Percentiles rank a stretch among this genome's conserved stretches.
These are phyloP conservation scores for Benitochromis conjunctus DNA, from an alignment of 2,113 vertebrate genomes.

Conservation along the genomic window DNA sequence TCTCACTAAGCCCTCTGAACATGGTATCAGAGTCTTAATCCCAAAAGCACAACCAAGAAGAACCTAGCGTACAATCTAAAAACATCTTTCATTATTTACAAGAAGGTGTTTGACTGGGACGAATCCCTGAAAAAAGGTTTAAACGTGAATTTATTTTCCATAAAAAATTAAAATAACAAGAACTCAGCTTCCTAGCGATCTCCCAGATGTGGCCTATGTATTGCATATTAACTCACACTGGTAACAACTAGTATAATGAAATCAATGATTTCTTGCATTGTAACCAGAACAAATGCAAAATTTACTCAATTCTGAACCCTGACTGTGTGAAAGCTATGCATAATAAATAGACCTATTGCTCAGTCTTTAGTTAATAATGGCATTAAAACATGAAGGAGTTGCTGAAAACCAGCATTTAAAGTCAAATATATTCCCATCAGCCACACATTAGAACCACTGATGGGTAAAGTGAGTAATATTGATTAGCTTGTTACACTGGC, in stretches of 20 bases:
- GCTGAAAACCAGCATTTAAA: not conserved
- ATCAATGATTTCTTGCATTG: not conserved
- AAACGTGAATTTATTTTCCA: not conserved
- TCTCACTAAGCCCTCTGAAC: not conserved
- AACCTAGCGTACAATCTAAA: not conserved
- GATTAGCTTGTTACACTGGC: not conserved
- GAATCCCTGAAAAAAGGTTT: fast-evolving
- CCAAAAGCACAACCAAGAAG: not conserved
- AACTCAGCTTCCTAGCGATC: not conserved
- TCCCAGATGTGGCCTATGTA: not conserved
- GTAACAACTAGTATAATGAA: not conserved
- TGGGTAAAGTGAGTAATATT: not conserved
- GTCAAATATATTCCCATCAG: not conserved
- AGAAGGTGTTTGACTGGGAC: not conserved
- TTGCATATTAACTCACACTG: not conserved
- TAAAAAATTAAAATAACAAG: not conserved
- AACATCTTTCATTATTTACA: not conserved
- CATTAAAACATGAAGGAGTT: not conserved
- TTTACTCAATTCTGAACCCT: not conserved
- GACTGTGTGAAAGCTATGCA: fast-evolving
- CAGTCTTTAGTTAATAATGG: not conserved
- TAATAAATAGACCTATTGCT: not conserved
- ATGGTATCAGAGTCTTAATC: not conserved
- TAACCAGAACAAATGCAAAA: not conserved
- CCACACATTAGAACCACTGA: not conserved